phyloP scores from a whole-genome alignment of 1,140 invertebrate genomes.

The Pseudoatta argentina region DNA sequence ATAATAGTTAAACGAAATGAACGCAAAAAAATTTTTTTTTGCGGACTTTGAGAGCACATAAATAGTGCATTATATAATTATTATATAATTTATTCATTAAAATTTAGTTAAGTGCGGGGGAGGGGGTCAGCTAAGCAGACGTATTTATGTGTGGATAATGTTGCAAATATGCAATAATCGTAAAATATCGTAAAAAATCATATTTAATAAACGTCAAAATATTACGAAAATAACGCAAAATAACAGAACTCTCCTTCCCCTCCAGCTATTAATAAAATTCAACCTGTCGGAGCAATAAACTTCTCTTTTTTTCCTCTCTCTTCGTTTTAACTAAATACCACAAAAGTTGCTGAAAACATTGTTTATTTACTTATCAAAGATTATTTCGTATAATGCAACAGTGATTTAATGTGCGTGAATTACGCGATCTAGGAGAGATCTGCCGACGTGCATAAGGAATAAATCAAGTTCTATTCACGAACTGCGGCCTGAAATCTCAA shows the following conservation, averaged over 20 bases:
- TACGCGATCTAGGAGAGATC: constrained; percentile 1
- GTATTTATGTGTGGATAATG: too few species aligned
- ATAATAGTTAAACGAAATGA: too few species aligned
- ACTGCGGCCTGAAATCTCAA: constrained; percentile 79
- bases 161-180: too few species aligned
- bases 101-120: too few species aligned
- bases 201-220: too few species aligned
- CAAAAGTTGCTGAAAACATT: not conserved
- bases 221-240: not conserved
- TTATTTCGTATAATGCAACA: not conserved
- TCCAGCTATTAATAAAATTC: not conserved
- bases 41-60: too few species aligned
- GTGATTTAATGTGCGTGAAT: not conserved
- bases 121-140: too few species aligned
- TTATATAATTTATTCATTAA: too few species aligned
- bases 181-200: not conserved
- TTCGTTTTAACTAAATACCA: not conserved
- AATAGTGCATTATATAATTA: too few species aligned
- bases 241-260: not conserved
- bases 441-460: constrained; percentile 12
- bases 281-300: not conserved
- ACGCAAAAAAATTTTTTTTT: too few species aligned
- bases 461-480: constrained; percentile 83
- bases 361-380: not conserved
- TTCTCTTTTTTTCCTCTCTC: not conserved